Evolutionary conservation across 1,140 invertebrate genomes (phyloP).

Genomic region (Tetramorium simillimum): DNA sequence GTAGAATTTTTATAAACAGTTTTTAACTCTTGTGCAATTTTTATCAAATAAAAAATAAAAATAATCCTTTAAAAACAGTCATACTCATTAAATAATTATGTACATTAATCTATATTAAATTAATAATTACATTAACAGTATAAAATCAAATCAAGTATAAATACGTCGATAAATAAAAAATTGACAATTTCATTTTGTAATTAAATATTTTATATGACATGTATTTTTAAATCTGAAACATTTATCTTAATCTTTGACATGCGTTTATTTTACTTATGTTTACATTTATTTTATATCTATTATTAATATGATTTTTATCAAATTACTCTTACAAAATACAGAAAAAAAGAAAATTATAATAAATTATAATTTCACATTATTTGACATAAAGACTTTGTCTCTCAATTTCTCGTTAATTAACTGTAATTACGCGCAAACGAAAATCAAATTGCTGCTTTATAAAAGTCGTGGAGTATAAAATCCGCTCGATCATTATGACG

Average conservation of each 20-base stretch:
- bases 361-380: not conserved
- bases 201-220: not conserved
- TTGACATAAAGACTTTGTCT: conserved; percentile 16
- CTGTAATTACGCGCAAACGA: conserved; percentile 68
- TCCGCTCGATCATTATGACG: conserved; percentile 69
- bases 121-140: not conserved
- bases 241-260: not conserved
- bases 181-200: not conserved
- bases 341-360: not conserved
- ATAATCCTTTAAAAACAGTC: not conserved
- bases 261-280: not conserved
- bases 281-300: not conserved
- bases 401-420: conserved; percentile 70
- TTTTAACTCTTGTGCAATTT: not conserved
- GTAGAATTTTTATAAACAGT: not conserved
- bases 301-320: not conserved
- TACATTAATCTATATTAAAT: not conserved
- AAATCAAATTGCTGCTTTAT: conserved; percentile 68
- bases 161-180: not conserved
- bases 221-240: not conserved
- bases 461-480: conserved; percentile 66
- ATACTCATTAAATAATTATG: not conserved
- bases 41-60: not conserved
- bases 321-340: not conserved
- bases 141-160: not conserved